Percentiles rank a stretch among this genome's conserved stretches.
phyloP scores from a whole-genome alignment of 2,888 invertebrate species.

The Cyaniris semiargus region DNA sequence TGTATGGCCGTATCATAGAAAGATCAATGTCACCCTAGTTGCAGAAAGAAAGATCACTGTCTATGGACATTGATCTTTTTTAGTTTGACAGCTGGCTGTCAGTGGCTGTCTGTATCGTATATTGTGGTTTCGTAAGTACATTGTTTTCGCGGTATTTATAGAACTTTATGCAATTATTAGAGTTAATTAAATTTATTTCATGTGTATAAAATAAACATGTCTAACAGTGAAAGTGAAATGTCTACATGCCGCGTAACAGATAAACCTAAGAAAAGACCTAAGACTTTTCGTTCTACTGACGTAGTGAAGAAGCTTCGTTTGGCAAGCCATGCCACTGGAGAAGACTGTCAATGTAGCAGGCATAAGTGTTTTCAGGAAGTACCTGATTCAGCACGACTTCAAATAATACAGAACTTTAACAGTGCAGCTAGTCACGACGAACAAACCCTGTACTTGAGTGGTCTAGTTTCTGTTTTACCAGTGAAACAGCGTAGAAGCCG shows the following conservation, averaged over 20 bases:
- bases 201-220: conserved; percentile 1
- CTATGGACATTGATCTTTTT: conserved; percentile 9
- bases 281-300: not conserved
- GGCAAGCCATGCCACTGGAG: not conserved
- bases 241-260: not conserved
- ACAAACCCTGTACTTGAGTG: conserved; percentile 9
- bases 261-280: not conserved
- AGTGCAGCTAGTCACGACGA: not conserved
- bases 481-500: not conserved
- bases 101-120: not conserved
- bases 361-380: not conserved
- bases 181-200: conserved; percentile 4
- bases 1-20: conserved; percentile 22
- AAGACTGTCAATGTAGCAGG: not conserved
- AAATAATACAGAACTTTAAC: conserved; percentile 5
- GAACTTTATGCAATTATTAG: conserved; percentile 1
- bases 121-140: too few species aligned
- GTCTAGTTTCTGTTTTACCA: not conserved
- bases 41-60: conserved; percentile 19
- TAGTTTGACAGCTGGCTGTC: conserved; percentile 1
- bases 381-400: not conserved
- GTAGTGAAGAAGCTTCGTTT: not conserved
- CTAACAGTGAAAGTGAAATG: not conserved
- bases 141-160: too few species aligned
- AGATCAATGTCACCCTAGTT: conserved; percentile 28